A percentile compares a stretch with the other conserved stretches of the same genome.
Conservation (phyloP, 1,140 invertebrate genomes). For the Ganaspis sp. region DNA sequence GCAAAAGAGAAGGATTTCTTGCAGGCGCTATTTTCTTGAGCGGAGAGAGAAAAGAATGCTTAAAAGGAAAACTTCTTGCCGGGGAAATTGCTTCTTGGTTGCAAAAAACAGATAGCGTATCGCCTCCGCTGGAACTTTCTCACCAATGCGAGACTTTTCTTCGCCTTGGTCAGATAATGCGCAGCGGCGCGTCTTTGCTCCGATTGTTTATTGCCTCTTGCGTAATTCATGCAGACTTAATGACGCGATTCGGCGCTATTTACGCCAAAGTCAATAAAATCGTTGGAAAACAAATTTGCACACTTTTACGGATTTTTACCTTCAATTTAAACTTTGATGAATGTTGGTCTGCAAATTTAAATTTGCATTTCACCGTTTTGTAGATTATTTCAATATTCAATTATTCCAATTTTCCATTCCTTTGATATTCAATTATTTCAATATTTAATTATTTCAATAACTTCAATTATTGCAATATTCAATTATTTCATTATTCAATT, state of each 20-base stretch:
- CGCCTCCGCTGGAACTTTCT: not conserved
- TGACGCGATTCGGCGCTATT: not conserved
- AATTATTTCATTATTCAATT: no score
- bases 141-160: slow-evolving; percentile 7
- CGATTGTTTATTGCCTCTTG: slow-evolving; percentile 4
- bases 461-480: no score
- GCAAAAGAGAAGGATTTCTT: not conserved
- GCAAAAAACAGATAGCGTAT: slow-evolving; percentile 27
- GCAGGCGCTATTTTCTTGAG: not conserved
- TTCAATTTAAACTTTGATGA: no score
- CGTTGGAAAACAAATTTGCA: no score
- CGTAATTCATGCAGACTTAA: not conserved
- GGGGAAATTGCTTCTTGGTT: not conserved
- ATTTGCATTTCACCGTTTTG: no score
- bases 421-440: no score
- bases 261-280: not conserved
- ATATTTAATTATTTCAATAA: no score
- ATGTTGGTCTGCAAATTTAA: no score
- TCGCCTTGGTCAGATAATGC: not conserved
- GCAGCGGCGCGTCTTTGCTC: not conserved
- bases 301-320: no score
- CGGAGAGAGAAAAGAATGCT: not conserved
- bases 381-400: no score
- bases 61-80: slow-evolving; percentile 26
- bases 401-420: no score